Conservation (phyloP, 2,113 vertebrate genomes). For the Zapornia atra region DNA sequence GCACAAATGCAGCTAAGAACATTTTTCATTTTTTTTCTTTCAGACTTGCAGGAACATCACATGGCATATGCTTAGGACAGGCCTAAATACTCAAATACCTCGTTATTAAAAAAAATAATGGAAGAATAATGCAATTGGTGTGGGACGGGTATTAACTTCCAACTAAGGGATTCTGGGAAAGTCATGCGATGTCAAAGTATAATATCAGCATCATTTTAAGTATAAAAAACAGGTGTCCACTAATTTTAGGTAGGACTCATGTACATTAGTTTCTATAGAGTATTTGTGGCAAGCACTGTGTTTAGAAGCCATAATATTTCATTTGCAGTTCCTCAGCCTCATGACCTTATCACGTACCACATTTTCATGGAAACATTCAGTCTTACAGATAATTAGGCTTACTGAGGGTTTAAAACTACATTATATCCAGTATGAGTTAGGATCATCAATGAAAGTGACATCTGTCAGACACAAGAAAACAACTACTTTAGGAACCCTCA, state of each 20-base stretch:
- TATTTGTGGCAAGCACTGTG: neutral
- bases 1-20: conserved; percentile 13
- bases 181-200: neutral
- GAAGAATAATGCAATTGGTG: neutral
- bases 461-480: neutral
- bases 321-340: neutral
- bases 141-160: neutral
- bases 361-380: neutral
- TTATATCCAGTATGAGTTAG: neutral
- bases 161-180: neutral
- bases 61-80: neutral
- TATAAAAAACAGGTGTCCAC: neutral
- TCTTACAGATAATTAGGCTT: neutral
- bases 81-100: neutral
- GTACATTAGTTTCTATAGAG: neutral
- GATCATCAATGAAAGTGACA: neutral
- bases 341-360: neutral
- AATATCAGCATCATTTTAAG: neutral
- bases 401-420: neutral
- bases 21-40: neutral
- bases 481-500: neutral
- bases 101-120: neutral
- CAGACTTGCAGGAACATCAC: neutral
- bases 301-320: neutral
- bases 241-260: neutral